Evolutionary conservation across 2,888 invertebrate genomes (phyloP), one percentile per base, ranked within the genome.

Genomic region (Hedychridium roseum): DNA sequence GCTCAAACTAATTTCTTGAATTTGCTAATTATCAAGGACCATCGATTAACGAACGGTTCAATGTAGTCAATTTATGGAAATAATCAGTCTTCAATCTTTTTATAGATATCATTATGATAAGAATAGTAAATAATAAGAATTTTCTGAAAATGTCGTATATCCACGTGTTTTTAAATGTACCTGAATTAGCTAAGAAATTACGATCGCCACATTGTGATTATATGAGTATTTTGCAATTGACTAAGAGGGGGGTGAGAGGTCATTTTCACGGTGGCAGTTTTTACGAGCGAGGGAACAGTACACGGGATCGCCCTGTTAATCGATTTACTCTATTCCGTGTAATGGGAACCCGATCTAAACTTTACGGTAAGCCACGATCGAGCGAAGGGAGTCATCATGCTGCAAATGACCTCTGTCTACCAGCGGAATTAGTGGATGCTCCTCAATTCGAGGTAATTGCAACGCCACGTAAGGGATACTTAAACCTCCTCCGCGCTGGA

Each of bases 391-490:
- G 60, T 64, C 23, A 12, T 32, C 61, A 46, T 54, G 65, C 52
- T 60, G 61, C 61, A 60, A 62, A 62, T 55, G 61, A 64, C 61
- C 61, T 57, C 65, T 64, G 65, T 34, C 62, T 60, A 53, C 57
- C 46, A 32, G 40, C 49, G 40, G 44, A 64, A 62, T 62, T 60
- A 64, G 48, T 57, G 50, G 57, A 64, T 60, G 57, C 34, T 57
- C 64, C 53, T 62, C 57, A 47, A 64, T 62, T 49, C 52, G 34
- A 26, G 43, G 65, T 61, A 64, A 62, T 62, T 61, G 57, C 27
- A 49, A 53, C 56, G 46, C 60, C 60, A 37, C 56, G 56, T 63
- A 60, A 63, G 42, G 60, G 60, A 64, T 60, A 60, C 60, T 64
- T 64, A 56, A 64, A 58, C 45, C 23, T 43, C 37, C 47, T 50